Evolutionary conservation across 2,888 invertebrate genomes (phyloP).

Genomic region (Xanthorhoe spadicearia): DNA sequence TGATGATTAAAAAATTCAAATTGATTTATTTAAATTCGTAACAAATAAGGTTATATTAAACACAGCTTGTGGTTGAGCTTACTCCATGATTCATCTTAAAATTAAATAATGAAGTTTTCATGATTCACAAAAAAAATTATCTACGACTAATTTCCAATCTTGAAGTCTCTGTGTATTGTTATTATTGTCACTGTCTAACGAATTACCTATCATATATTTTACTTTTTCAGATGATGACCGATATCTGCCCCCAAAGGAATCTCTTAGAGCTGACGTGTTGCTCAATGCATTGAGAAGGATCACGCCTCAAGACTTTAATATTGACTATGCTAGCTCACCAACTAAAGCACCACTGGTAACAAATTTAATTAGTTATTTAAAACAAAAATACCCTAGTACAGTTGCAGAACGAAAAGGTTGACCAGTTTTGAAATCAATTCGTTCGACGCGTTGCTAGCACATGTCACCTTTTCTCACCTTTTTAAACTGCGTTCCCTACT

Average conservation of each 20-base stretch:
- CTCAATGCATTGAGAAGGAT: conserved; percentile 68
- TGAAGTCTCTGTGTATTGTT: neutral
- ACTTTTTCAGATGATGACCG: conserved; percentile 66
- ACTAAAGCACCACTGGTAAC: conserved; percentile 65
- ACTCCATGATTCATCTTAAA: too few species aligned
- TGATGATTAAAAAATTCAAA: neutral
- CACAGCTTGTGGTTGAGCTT: too few species aligned
- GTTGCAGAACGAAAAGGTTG: too few species aligned
- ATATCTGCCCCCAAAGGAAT: conserved; percentile 74
- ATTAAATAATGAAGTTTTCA: too few species aligned
- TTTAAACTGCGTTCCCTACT: too few species aligned
- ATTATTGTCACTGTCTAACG: neutral
- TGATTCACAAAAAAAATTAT: too few species aligned
- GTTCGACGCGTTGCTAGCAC: too few species aligned
- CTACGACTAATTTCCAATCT: neutral
- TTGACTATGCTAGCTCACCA: conserved; percentile 64
- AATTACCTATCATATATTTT: neutral
- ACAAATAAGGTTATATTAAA: too few species aligned
- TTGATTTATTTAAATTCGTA: too few species aligned
- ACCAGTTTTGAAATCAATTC: too few species aligned
- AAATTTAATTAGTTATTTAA: neutral
- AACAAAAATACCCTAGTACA: too few species aligned
- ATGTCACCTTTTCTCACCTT: too few species aligned
- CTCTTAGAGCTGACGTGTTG: conserved; percentile 71
- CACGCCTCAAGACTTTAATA: conserved; percentile 70